Percentiles rank a stretch among this genome's conserved stretches.
Evolutionary conservation across 2,797 vertebrate species (phyloP).

Genomic region (Tenualosa thibaudeaui): DNA sequence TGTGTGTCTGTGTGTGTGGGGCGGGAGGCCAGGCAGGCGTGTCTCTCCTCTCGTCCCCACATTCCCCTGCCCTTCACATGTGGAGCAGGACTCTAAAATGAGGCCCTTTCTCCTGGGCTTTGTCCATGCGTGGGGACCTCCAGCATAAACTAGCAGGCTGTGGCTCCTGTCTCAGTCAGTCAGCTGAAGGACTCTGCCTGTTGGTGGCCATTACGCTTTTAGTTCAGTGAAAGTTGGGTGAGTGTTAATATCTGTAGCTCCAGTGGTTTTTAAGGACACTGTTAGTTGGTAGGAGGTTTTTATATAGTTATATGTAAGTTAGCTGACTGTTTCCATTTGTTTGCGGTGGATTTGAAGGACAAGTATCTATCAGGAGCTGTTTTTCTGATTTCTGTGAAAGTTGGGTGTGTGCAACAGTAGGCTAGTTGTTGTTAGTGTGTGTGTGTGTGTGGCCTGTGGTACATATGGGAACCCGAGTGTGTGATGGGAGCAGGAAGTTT

Average conservation of each 20-base stretch:
- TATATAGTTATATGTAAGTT: no score
- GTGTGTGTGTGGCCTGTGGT: slow-evolving; percentile 10
- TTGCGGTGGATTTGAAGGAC: no score
- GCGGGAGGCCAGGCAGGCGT: slow-evolving; percentile 59
- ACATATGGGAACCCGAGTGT: slow-evolving; percentile 44
- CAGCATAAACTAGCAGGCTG: not conserved
- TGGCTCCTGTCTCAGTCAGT: no score
- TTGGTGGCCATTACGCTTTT: no score
- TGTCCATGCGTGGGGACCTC: not conserved
- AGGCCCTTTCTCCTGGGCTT: not conserved
- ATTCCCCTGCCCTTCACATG: not conserved
- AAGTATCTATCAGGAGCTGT: no score
- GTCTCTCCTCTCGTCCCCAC: slow-evolving; percentile 47
- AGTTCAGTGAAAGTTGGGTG: no score
- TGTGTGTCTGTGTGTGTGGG: slow-evolving; percentile 53
- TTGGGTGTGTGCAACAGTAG: not conserved
- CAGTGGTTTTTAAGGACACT: no score
- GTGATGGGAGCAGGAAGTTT: slow-evolving; percentile 52
- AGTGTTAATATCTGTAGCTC: no score
- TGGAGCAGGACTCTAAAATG: not conserved
- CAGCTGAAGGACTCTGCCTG: not conserved
- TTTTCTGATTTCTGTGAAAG: no score
- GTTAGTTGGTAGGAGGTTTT: no score
- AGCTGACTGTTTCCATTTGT: no score
- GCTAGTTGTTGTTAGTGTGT: not conserved